These are phyloP conservation scores for Vireo griseus DNA, from an alignment of 2,797 vertebrate genomes.

Conservation along the genomic window DNA sequence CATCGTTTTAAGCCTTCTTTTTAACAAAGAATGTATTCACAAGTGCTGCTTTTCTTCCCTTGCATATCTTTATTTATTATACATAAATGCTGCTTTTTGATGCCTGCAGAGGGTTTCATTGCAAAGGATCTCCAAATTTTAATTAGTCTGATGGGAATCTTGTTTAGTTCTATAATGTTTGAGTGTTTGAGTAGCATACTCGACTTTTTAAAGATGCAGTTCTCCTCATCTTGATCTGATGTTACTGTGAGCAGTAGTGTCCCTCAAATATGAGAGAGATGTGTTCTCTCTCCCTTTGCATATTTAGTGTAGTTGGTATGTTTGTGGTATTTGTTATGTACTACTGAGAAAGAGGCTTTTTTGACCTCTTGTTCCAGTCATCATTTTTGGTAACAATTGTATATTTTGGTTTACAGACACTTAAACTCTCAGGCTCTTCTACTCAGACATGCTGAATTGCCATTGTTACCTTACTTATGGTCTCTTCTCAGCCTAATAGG, in stretches of 20 bases:
- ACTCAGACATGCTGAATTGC: background rate
- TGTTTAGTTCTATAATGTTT: background rate
- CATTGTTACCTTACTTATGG: background rate
- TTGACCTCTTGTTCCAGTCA: background rate
- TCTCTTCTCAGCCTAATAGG: background rate
- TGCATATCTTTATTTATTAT: background rate
- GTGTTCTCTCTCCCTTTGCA: background rate
- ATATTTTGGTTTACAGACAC: background rate
- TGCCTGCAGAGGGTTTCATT: constrained; percentile 1
- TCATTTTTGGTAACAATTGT: background rate
- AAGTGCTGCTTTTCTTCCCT: background rate
- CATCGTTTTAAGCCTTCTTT: background rate
- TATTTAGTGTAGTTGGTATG: background rate
- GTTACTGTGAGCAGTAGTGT: background rate
- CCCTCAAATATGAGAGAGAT: background rate
- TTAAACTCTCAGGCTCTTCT: background rate
- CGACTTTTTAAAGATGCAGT: background rate
- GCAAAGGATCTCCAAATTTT: background rate
- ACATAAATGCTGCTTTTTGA: background rate
- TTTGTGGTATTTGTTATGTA: background rate
- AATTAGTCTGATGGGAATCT: constrained; percentile 18
- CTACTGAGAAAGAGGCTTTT: background rate
- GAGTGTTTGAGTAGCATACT: background rate
- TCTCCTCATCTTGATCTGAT: background rate
- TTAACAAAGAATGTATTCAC: background rate